Conservation (phyloP, 2,888 invertebrate genomes). For the Lordiphosa andalusiaca region DNA sequence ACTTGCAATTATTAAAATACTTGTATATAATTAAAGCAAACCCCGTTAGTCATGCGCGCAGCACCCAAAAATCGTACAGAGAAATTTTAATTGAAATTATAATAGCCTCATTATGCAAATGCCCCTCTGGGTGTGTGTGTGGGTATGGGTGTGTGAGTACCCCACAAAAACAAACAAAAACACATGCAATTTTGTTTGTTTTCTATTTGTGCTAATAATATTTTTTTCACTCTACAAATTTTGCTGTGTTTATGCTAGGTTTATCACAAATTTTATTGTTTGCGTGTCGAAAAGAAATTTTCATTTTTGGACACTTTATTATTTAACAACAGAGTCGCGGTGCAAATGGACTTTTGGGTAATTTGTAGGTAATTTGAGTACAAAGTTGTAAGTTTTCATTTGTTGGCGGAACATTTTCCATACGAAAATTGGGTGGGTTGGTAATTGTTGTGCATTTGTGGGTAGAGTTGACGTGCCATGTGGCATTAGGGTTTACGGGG, state of each 20-base stretch:
- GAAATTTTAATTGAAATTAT: constrained; percentile 71
- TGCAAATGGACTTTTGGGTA: no score
- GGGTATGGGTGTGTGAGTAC: background rate
- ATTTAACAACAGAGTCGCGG: constrained; percentile 17
- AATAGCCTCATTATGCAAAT: constrained; percentile 72
- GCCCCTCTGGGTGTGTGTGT: constrained; percentile 3
- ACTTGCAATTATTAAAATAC: background rate
- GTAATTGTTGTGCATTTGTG: no score
- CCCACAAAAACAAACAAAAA: constrained; percentile 23
- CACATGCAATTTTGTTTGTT: constrained; percentile 39
- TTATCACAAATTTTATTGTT: constrained; percentile 48
- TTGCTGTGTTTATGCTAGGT: constrained; percentile 21
- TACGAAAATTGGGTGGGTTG: no score
- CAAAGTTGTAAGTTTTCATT: no score
- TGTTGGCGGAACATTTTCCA: no score
- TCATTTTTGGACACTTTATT: constrained; percentile 43
- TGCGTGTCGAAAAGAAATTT: constrained; percentile 33
- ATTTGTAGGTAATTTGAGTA: no score
- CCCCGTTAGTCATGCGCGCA: constrained; percentile 45
- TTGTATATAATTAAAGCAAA: constrained; percentile 48
- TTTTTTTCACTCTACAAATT: constrained; percentile 24
- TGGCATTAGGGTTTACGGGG: no score
- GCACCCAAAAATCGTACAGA: constrained; percentile 23
- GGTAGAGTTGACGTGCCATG: no score
- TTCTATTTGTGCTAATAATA: constrained; percentile 43